phyloP scores from a whole-genome alignment of 1,140 invertebrate species.

The Drosophila arawakana region DNA sequence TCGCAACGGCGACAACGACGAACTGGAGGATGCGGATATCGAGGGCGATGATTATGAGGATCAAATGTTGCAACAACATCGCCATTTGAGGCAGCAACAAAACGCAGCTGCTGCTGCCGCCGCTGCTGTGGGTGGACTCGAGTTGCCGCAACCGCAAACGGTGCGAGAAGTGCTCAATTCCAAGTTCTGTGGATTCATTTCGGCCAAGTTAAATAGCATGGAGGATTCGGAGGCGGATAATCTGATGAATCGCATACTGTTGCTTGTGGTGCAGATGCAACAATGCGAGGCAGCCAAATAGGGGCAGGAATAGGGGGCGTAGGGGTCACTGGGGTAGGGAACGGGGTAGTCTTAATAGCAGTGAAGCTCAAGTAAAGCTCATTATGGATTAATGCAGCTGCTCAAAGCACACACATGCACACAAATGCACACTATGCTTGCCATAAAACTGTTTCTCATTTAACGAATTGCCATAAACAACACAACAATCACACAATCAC shows the following conservation, averaged over 20 bases:
- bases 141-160: conserved; percentile 74
- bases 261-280: conserved; percentile 79
- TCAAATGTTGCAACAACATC: conserved; percentile 81
- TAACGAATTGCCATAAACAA: conserved; percentile 52
- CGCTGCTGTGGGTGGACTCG: conserved; percentile 45
- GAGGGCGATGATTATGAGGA: conserved; percentile 77
- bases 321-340: conserved; percentile 4
- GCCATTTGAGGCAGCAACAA: conserved; percentile 77
- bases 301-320: not conserved
- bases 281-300: conserved; percentile 64
- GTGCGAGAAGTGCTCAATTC: conserved; percentile 80
- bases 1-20: conserved; percentile 56
- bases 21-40: conserved; percentile 52
- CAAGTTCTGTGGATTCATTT: conserved; percentile 82
- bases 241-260: conserved; percentile 81
- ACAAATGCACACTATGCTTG: conserved; percentile 35
- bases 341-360: conserved; percentile 23
- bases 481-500: conserved; percentile 3
- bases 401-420: conserved; percentile 44
- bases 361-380: conserved; percentile 29
- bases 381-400: conserved; percentile 62
- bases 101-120: conserved; percentile 31
- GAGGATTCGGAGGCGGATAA: conserved; percentile 81
- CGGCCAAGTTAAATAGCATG: conserved; percentile 82
- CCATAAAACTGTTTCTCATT: conserved; percentile 15